Evolutionary conservation across 30 jellyfish, hydroid and myxozoan genomes (phyloP).

Genomic region (Mastigias papua): DNA sequence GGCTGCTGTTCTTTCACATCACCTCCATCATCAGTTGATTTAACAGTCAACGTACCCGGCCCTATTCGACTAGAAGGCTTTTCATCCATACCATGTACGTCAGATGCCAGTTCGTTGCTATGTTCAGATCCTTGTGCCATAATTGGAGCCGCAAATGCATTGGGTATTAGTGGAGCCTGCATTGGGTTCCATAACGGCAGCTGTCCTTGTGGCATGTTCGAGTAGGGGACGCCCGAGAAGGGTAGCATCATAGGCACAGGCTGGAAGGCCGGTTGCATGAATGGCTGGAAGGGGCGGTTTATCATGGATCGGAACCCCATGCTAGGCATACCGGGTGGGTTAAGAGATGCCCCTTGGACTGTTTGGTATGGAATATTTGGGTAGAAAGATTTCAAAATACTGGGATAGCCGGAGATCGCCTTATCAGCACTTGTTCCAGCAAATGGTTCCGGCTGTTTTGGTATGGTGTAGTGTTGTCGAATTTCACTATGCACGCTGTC

Average conservation of each 20-base stretch:
- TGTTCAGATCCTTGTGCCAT: slow-evolving; percentile 2
- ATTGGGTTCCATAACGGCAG: slow-evolving; percentile 33
- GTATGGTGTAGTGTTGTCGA: slow-evolving; percentile 24
- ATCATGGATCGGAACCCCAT: slow-evolving; percentile 47
- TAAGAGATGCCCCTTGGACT: slow-evolving; percentile 57
- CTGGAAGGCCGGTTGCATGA: slow-evolving; percentile 35
- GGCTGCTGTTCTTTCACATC: slow-evolving; percentile 31
- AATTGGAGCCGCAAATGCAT: slow-evolving; percentile 20
- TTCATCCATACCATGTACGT: neutral
- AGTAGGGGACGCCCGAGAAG: slow-evolving; percentile 32
- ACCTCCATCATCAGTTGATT: slow-evolving; percentile 52
- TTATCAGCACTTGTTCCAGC: slow-evolving; percentile 25
- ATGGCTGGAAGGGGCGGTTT: slow-evolving; percentile 30
- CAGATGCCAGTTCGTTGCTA: neutral
- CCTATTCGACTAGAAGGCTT: slow-evolving; percentile 22
- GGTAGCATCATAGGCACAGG: slow-evolving; percentile 56
- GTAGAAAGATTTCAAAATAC: slow-evolving; percentile 57
- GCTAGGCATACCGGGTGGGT: slow-evolving; percentile 47
- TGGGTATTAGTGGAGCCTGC: slow-evolving; percentile 22
- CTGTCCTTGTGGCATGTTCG: slow-evolving; percentile 7
- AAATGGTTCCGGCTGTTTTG: slow-evolving; percentile 12
- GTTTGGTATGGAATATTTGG: slow-evolving; percentile 73
- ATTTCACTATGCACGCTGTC: slow-evolving; percentile 49
- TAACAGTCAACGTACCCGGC: slow-evolving; percentile 75
- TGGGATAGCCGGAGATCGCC: slow-evolving; percentile 48